Evolutionary conservation across 2,113 vertebrate species (phyloP).

Genomic region (Brevimyrus niger): DNA sequence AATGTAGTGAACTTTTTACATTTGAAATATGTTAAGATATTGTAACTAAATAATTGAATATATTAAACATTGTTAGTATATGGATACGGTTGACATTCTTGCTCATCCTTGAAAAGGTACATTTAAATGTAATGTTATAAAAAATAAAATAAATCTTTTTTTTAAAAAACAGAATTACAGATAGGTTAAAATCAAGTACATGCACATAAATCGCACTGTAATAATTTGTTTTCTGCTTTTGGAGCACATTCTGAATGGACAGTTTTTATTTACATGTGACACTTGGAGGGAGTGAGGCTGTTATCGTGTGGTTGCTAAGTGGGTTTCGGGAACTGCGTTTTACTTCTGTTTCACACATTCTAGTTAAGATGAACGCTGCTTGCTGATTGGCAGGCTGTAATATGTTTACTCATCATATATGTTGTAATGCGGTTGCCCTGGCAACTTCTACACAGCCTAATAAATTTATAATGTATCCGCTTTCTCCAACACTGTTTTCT

Average conservation of each 20-base stretch:
- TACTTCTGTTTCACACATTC: background rate
- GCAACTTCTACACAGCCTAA: background rate
- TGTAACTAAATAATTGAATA: background rate
- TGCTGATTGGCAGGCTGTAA: background rate
- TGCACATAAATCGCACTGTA: background rate
- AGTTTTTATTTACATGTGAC: background rate
- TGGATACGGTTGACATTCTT: background rate
- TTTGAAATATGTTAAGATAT: background rate
- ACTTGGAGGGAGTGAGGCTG: background rate
- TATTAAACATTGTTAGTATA: background rate
- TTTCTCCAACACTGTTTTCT: background rate
- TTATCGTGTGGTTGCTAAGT: background rate
- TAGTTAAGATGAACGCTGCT: background rate
- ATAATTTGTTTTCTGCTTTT: background rate
- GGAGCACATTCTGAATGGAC: background rate
- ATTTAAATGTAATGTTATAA: background rate
- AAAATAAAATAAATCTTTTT: background rate
- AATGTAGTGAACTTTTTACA: background rate
- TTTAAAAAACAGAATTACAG: background rate
- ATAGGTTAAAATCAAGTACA: background rate
- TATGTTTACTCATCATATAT: background rate
- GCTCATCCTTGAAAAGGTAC: background rate
- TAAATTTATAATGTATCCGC: background rate
- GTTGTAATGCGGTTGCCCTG: background rate
- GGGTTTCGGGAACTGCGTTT: background rate